Percentiles rank a stretch among this genome's conserved stretches.
phyloP scores from a whole-genome alignment of 2,888 invertebrate genomes.

The Masnerella sp. region DNA sequence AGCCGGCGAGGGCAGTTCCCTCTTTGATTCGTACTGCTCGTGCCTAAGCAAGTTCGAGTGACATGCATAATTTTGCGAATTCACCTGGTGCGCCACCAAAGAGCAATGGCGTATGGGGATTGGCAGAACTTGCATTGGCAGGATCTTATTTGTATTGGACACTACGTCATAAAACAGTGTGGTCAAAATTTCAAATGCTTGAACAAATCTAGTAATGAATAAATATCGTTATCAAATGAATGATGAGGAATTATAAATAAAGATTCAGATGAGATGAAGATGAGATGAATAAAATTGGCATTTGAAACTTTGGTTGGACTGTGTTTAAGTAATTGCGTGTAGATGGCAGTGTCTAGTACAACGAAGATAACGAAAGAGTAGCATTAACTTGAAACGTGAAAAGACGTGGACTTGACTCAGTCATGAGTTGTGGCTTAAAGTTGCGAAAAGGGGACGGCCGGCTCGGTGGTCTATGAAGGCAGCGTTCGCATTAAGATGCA shows the following conservation, averaged over 20 bases:
- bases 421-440: conserved; percentile 67
- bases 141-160: conserved; percentile 39
- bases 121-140: conserved; percentile 58
- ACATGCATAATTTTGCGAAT: conserved; percentile 55
- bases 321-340: no score
- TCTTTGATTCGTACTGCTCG: conserved; percentile 68
- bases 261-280: no score
- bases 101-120: conserved; percentile 47
- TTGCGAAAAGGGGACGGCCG: conserved; percentile 66
- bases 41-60: conserved; percentile 65
- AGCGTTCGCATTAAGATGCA: conserved; percentile 71
- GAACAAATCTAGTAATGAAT: no score
- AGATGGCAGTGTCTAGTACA: no score
- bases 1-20: conserved; percentile 69
- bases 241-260: no score
- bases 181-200: no score
- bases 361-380: no score
- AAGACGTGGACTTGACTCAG: conserved; percentile 68
- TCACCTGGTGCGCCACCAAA: conserved; percentile 27
- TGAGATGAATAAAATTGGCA: no score
- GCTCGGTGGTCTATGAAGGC: conserved; percentile 72
- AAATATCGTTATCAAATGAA: no score
- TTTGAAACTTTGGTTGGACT: no score
- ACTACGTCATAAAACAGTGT: no score
- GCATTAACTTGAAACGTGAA: no score